Base-by-base conservation (phyloP, 2,797 vertebrate species). In the Emys orbicularis region DNA sequence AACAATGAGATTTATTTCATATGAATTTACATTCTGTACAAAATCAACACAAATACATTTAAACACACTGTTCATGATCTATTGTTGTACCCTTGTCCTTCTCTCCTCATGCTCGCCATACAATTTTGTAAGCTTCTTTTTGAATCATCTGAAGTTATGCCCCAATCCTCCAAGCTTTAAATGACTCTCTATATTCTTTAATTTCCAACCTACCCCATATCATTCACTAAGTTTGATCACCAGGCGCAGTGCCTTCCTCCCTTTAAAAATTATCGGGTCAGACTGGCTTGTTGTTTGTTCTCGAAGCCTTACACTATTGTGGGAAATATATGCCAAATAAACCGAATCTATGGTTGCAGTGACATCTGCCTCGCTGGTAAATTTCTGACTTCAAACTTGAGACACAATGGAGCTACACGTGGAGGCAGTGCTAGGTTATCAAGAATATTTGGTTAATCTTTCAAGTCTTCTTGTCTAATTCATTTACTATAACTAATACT, bases 351-450 rank as follows among this genome's bases (percentile, higher is more conserved):
- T 15, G 83, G 68, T 95, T 89, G 93, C 95, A 95, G 59, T 65
- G 34, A n/a, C 89, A 82, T 97, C 93, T 96, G 94, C 87, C 47
- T 95, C 41, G 10, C 68, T 88, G 80, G 89, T 94, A 96, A 96
- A 93, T 92, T 93, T 84, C 90, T 97, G 96, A 97, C 96, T 96
- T 96, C 95, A 76, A 96, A 90, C 37, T 85, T 94, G 95, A 95
- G 87, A 72, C 90, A 37, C 92, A 92, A 95, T 94, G n/a, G n/a
- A 68, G 18, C 23, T 72, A 89, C 90, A 93, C 91, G 1, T 79
- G 34, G 87, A 96, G 87, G 41, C 89, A 65, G 87, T 94, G 84
- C 89, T 97, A 94, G 96, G 94, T 96, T 97, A 89, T 96, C 87
- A 87, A 82, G 87, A 90, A 90, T 12, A 87, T 90, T 18, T 95